Percentiles rank a stretch among this genome's conserved stretches.
These are phyloP conservation scores for Drosophila cardini DNA, from an alignment of 1,140 invertebrate genomes.

Conservation along the genomic window DNA sequence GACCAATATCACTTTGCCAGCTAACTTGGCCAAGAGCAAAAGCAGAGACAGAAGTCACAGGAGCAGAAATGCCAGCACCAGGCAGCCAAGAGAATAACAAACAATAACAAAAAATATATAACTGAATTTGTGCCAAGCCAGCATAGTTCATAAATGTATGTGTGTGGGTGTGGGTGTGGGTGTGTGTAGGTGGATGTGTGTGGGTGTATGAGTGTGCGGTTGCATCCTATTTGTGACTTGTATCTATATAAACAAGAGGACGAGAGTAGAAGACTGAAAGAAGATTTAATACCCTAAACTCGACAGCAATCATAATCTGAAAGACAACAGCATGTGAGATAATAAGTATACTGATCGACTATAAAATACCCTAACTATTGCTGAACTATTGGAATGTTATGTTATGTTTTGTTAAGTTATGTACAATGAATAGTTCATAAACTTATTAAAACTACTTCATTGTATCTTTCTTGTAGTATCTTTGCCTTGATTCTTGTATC, in stretches of 20 bases:
- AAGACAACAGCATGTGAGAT: not conserved
- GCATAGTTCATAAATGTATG: constrained; percentile 46
- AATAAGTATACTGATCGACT: not conserved
- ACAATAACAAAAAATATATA: constrained; percentile 54
- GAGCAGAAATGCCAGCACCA: constrained; percentile 14
- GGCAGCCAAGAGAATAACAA: constrained; percentile 38
- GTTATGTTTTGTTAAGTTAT: no score
- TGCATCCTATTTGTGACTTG: constrained; percentile 55
- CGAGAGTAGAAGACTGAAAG: not conserved
- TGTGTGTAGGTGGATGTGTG: constrained; percentile 9
- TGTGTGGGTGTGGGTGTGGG: constrained; percentile 9
- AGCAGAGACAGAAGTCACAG: constrained; percentile 12
- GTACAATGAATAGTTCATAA: no score
- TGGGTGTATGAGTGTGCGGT: constrained; percentile 19
- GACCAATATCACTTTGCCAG: constrained; percentile 78
- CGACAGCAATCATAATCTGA: constrained; percentile 8
- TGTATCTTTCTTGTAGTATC: no score
- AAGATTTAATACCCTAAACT: constrained; percentile 15
- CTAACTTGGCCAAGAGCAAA: constrained; percentile 1
- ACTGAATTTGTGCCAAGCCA: constrained; percentile 65
- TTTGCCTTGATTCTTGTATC: no score
- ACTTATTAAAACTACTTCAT: no score
- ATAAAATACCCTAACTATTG: not conserved
- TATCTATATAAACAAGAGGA: not conserved
- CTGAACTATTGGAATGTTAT: no score